A percentile compares a stretch with the other conserved stretches of the same genome.
These are phyloP conservation scores for Eudyptes chrysolophus DNA, from an alignment of 2,113 vertebrate genomes.

Conservation along the genomic window DNA sequence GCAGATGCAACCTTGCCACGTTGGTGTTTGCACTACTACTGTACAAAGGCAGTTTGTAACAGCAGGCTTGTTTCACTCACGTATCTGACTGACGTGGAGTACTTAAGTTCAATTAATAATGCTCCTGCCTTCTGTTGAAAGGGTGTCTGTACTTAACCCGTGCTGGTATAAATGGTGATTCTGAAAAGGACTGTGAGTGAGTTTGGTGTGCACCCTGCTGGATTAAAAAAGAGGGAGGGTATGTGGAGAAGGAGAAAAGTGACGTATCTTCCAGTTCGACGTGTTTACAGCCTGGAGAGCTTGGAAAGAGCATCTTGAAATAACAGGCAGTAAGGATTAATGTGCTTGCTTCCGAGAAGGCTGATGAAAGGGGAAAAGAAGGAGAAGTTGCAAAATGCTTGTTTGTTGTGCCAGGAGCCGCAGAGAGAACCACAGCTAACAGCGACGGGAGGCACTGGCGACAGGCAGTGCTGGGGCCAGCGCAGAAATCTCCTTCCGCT, in stretches of 20 bases:
- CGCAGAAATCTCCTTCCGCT: not conserved
- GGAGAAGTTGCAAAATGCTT: not conserved
- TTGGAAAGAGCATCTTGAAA: not conserved
- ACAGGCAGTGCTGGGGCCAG: not conserved
- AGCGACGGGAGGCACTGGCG: rapidly evolving
- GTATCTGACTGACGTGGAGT: not conserved
- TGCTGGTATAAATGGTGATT: not conserved
- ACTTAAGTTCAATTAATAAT: not conserved
- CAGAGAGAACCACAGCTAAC: not conserved
- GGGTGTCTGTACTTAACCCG: not conserved
- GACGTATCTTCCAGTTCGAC: not conserved
- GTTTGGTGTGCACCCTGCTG: not conserved
- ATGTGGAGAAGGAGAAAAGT: not conserved
- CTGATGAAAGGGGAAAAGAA: not conserved
- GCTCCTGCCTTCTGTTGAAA: not conserved
- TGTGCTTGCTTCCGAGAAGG: not conserved
- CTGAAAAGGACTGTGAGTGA: not conserved
- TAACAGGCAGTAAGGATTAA: not conserved
- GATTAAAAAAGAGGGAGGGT: not conserved
- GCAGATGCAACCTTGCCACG: not conserved
- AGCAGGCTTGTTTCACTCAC: not conserved
- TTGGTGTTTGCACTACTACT: not conserved
- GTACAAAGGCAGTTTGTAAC: not conserved
- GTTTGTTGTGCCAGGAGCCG: not conserved
- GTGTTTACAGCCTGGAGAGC: not conserved